phyloP scores from a whole-genome alignment of 1,140 invertebrate genomes.

The Capitella teleta region DNA sequence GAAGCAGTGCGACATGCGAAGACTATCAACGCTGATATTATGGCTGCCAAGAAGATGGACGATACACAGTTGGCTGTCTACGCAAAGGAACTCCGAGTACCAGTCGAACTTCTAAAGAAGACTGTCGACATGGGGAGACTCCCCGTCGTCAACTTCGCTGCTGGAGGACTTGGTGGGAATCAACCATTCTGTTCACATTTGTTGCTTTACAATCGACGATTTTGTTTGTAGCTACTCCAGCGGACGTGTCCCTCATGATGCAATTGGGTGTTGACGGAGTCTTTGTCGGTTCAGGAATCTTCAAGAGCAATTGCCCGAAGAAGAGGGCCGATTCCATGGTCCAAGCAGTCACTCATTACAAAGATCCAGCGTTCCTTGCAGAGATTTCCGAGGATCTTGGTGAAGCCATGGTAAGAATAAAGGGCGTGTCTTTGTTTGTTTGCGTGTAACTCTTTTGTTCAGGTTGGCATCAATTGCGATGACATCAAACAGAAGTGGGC shows the following conservation, averaged over 20 bases:
- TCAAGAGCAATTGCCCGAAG: constrained; percentile 26
- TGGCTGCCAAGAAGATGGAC: constrained; percentile 22
- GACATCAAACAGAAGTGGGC: constrained; percentile 1
- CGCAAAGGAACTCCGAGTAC: constrained; percentile 27
- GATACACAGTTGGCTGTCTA: constrained; percentile 23
- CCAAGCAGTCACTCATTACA: constrained; percentile 33
- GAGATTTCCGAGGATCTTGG: constrained; percentile 27
- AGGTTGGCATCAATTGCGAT: constrained; percentile 5
- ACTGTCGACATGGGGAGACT: constrained; percentile 28
- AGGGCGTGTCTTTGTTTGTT: neutral
- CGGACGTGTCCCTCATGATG: constrained; percentile 33
- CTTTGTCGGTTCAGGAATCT: constrained; percentile 33
- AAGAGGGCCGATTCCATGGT: constrained; percentile 29
- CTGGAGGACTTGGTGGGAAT: constrained; percentile 28
- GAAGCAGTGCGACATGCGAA: constrained; percentile 31
- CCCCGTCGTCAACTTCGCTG: constrained; percentile 35
- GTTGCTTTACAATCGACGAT: neutral
- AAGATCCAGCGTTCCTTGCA: constrained; percentile 23
- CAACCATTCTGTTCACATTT: neutral
- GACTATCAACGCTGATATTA: constrained; percentile 26
- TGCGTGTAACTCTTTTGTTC: neutral
- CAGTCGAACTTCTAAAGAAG: constrained; percentile 25
- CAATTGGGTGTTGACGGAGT: constrained; percentile 33
- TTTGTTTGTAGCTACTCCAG: constrained; percentile 26
- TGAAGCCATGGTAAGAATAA: constrained; percentile 24